phyloP scores from a whole-genome alignment of 2,888 invertebrate genomes.

The Nomada goodeniana region DNA sequence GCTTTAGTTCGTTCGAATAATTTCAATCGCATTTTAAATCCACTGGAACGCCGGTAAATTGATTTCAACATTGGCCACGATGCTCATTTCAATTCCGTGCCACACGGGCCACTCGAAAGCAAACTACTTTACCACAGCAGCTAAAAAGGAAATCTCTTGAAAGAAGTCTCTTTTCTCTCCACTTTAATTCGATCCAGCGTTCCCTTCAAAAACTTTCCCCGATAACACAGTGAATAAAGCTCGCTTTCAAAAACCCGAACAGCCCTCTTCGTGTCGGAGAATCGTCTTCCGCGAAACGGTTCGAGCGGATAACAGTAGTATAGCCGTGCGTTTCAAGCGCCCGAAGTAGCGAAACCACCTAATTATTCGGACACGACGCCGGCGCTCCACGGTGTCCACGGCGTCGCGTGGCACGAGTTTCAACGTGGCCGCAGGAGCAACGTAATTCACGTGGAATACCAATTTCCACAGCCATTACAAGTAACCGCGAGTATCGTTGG shows the following conservation, averaged over 20 bases:
- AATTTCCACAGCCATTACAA: conserved; percentile 4
- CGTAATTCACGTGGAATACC: background rate
- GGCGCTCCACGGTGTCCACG: too few species aligned
- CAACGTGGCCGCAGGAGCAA: background rate
- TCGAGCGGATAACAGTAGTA: background rate
- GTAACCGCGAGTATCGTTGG: background rate
- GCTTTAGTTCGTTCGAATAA: too few species aligned
- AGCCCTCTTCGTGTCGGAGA: background rate
- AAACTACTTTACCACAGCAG: too few species aligned
- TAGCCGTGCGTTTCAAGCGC: background rate
- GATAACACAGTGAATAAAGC: background rate
- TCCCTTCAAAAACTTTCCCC: background rate
- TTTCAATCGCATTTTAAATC: too few species aligned
- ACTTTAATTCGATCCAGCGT: background rate
- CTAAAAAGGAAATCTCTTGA: background rate
- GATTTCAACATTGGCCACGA: too few species aligned
- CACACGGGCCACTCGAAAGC: too few species aligned
- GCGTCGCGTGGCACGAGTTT: conserved; percentile 2
- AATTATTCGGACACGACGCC: background rate
- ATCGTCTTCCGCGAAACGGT: background rate
- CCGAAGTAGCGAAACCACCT: background rate
- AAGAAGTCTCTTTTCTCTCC: background rate
- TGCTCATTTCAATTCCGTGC: too few species aligned
- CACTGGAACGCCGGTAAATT: too few species aligned
- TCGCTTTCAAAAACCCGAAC: background rate